Conservation (phyloP, 2,113 vertebrate genomes). For the Grammomys surdaster region DNA sequence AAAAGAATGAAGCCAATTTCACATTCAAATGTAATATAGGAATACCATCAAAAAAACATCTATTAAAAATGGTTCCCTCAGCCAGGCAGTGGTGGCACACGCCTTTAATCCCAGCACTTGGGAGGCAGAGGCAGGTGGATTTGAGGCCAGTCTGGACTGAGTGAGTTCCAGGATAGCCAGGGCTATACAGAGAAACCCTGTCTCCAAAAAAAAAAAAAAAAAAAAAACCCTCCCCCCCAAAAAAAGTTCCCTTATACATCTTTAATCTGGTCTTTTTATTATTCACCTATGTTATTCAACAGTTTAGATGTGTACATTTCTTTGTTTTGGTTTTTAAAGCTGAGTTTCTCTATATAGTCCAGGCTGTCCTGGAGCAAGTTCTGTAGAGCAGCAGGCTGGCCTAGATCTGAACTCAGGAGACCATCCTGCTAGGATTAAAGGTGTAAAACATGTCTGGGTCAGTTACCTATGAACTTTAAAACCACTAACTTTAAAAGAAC, state of each 20-base stretch:
- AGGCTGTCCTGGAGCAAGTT: neutral
- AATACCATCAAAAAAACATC: neutral
- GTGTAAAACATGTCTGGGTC: neutral
- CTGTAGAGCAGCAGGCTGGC: neutral
- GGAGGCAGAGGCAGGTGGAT: too few species aligned
- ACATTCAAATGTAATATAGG: neutral
- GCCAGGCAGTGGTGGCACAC: too few species aligned
- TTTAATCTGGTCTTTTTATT: neutral
- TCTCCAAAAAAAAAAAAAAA: too few species aligned
- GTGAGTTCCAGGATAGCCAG: too few species aligned
- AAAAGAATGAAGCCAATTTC: neutral
- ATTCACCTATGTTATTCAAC: neutral
- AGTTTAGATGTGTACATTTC: neutral
- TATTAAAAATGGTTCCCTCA: too few species aligned
- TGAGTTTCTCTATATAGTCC: neutral
- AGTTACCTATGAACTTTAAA: neutral
- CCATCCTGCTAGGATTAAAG: neutral
- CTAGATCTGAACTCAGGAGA: neutral
- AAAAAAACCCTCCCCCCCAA: too few species aligned
- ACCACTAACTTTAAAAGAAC: neutral
- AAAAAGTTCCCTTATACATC: neutral
- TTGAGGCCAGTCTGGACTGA: too few species aligned
- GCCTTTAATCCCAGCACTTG: too few species aligned
- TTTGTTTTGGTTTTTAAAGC: neutral
- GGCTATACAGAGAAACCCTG: too few species aligned